phyloP scores from a whole-genome alignment of 2,797 vertebrate genomes.

The Yasuhikotakia modesta region DNA sequence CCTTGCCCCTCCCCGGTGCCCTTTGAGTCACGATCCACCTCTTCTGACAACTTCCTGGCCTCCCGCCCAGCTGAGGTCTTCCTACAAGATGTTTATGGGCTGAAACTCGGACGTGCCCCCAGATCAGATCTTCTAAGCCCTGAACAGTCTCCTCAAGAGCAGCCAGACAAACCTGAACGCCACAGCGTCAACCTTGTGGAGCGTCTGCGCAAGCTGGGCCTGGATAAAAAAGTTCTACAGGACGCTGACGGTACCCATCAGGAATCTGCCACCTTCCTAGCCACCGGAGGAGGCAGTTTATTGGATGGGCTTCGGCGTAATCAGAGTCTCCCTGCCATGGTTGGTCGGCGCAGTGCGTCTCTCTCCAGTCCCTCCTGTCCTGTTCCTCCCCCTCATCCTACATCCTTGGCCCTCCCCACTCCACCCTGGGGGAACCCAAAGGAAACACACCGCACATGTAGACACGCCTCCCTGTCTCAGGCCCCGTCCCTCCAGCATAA shows the following conservation, averaged over 20 bases:
- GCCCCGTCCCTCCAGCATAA: constrained; percentile 60
- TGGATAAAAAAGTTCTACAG: constrained; percentile 80
- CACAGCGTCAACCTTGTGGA: constrained; percentile 83
- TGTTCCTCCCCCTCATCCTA: constrained; percentile 73
- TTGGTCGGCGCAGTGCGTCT: constrained; percentile 77
- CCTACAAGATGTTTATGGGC: constrained; percentile 90
- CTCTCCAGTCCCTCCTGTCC: constrained; percentile 71
- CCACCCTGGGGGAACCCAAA: constrained; percentile 81
- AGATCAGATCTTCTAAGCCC: constrained; percentile 75
- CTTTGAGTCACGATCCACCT: constrained; percentile 73
- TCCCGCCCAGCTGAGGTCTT: constrained; percentile 94
- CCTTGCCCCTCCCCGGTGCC: constrained; percentile 80
- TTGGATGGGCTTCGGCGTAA: constrained; percentile 90
- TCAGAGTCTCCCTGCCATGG: constrained; percentile 91
- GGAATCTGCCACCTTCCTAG: constrained; percentile 84
- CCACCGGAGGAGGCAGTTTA: constrained; percentile 83
- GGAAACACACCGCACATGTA: constrained; percentile 64
- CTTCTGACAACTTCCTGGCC: constrained; percentile 89
- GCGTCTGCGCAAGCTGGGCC: constrained; percentile 86
- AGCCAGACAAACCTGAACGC: constrained; percentile 52
- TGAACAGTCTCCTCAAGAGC: constrained; percentile 50
- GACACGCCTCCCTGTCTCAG: constrained; percentile 63
- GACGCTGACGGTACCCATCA: constrained; percentile 63
- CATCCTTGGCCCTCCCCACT: constrained; percentile 74
- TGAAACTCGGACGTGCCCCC: constrained; percentile 77